Evolutionary conservation across 2,113 vertebrate genomes (phyloP).

Genomic region (Notarius lentiginosus): DNA sequence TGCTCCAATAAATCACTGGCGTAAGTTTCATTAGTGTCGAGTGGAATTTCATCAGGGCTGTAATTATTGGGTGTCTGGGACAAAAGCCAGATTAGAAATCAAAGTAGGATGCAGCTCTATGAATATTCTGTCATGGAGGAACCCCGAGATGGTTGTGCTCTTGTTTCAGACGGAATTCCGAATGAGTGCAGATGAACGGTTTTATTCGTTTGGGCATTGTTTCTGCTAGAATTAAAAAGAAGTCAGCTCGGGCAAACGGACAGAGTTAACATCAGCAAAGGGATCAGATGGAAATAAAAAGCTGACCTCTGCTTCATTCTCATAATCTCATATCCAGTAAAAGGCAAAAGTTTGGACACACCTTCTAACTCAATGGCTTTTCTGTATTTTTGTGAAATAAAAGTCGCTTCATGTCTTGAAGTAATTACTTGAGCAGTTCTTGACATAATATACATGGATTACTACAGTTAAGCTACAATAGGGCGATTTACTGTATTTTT

Average conservation of each 20-base stretch:
- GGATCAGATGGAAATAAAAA: neutral
- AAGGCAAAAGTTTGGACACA: no score
- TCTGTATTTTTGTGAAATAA: no score
- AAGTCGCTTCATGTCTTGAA: no score
- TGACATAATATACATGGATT: no score
- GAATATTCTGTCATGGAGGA: conserved; percentile 14
- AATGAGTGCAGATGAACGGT: neutral
- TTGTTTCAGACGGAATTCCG: neutral
- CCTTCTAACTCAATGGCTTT: no score
- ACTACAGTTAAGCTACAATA: no score
- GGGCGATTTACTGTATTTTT: no score
- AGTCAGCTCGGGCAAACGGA: neutral
- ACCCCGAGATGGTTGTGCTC: neutral
- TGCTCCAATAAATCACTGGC: conserved; percentile 50
- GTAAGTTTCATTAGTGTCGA: conserved; percentile 49
- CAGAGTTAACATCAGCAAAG: neutral
- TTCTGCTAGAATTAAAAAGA: neutral
- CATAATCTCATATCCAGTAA: neutral
- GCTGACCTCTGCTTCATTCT: neutral
- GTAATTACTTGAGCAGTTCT: no score
- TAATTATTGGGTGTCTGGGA: conserved; percentile 53
- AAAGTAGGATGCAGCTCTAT: conserved; percentile 29
- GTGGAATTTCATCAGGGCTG: conserved; percentile 41
- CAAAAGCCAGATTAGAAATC: conserved; percentile 53
- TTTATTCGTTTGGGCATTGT: neutral